These are phyloP conservation scores for Pomacea maculata DNA, from an alignment of 1,140 invertebrate species.

Conservation along the genomic window DNA sequence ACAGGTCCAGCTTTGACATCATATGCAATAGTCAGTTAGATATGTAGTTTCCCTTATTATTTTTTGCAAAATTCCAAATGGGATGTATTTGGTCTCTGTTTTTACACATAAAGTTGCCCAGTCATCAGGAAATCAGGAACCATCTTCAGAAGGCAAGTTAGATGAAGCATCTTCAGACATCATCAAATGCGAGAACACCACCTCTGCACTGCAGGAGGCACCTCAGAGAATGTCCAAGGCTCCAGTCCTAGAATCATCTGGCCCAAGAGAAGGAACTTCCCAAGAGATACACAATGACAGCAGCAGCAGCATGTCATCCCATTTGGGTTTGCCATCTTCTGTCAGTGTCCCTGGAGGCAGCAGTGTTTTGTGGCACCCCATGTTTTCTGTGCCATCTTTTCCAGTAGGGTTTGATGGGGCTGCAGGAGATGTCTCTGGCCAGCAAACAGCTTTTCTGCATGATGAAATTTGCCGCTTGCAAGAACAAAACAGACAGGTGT, in stretches of 20 bases:
- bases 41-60: not conserved
- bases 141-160: not conserved
- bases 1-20: no score
- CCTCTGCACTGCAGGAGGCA: no score
- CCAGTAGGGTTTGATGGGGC: not conserved
- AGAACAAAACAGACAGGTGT: slow-evolving; percentile 10
- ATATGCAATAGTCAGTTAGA: not conserved
- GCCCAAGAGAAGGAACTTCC: no score
- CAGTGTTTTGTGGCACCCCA: not conserved
- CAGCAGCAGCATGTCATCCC: slow-evolving; percentile 13
- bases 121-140: no score
- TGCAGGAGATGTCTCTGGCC: not conserved
- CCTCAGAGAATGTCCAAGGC: no score
- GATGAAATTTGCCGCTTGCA: slow-evolving; percentile 7
- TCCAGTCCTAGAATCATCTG: no score
- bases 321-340: not conserved
- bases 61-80: not conserved
- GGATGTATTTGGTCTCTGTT: not conserved
- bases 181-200: no score
- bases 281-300: not conserved
- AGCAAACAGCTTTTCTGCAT: not conserved
- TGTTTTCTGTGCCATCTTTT: not conserved
- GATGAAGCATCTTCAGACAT: not conserved
- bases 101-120: no score
- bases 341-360: not conserved